Evolutionary conservation across 2,888 invertebrate species (phyloP), one percentile per base, ranked within the genome.

Genomic region (Leucoma salicis): DNA sequence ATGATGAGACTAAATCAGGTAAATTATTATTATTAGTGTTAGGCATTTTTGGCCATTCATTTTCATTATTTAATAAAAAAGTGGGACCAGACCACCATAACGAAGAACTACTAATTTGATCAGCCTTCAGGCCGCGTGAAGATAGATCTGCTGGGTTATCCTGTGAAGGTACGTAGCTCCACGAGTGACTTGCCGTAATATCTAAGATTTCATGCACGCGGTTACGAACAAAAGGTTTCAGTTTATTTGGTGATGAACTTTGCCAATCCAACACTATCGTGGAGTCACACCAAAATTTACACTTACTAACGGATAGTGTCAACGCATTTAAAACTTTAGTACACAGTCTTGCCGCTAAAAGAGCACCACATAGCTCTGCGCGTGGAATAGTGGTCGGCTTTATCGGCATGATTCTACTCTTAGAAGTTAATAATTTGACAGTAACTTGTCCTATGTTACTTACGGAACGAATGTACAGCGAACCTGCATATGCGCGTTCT

Each of bases 401-500:
- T 8, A 36, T 29, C 3, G 29, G 36, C 6, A 29, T 29, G 0
- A 29, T 15, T n/a, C 14, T 18, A 6, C 13, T 37, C 35, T 61
- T 59, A 3, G 61, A 49, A 8, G 39, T 25, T 11, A 61, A 24
- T 0, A 63, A 38, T 10, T 34, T 47, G 10, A 57, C 52, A 7
- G 13, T 3, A 10, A 50, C 36, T 2, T 2, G 10, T 5, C 46
- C 49, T 5, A 42, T 7, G 0, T 0, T 5, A 2, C 12, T 14
- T 0, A 40, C 31, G 2, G 48, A 37, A 8, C 59, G 29, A 5
- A 59, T 14, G 24, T 60, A 66, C 4, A 52, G 12, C 39, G 55
- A 59, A 0, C 48, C 38, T 0, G 59, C 57, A 12, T 63, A 63
- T 0, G 59, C 58, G 0, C 14, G 3, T 29, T 61, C 44, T 0